Evolutionary conservation across 2,888 invertebrate genomes (phyloP).

Genomic region (Patella depressa): DNA sequence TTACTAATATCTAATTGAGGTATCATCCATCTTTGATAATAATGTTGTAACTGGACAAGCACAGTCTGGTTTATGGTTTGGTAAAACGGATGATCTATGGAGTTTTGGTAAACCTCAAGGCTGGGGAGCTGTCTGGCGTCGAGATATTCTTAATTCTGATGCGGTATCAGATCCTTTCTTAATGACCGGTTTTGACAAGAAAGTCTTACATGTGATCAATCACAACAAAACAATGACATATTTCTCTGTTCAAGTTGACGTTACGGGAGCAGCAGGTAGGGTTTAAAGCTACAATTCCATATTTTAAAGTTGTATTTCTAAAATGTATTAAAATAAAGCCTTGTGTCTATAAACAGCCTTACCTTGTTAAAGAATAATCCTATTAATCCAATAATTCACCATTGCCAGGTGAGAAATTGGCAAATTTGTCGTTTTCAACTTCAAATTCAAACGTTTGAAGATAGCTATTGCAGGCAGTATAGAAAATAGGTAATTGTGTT

Average conservation of each 20-base stretch:
- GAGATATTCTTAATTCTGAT: slow-evolving; percentile 19
- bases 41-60: slow-evolving; percentile 44
- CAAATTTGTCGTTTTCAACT: too few relatives aligned
- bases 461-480: too few relatives aligned
- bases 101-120: slow-evolving; percentile 44
- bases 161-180: slow-evolving; percentile 38
- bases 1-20: slow-evolving; percentile 21
- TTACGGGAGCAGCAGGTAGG: slow-evolving; percentile 41
- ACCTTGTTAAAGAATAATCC: too few relatives aligned
- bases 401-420: too few relatives aligned
- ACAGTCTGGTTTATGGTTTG: slow-evolving; percentile 41
- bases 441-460: too few relatives aligned
- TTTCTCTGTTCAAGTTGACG: slow-evolving; percentile 33
- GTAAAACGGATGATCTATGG: slow-evolving; percentile 42
- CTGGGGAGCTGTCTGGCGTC: slow-evolving; percentile 43
- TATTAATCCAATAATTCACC: too few relatives aligned
- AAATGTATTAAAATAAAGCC: too few relatives aligned
- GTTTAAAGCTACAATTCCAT: background rate
- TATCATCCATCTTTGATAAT: slow-evolving; percentile 41
- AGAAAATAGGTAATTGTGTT: too few relatives aligned
- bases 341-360: too few relatives aligned
- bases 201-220: slow-evolving; percentile 36
- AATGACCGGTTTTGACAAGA: slow-evolving; percentile 43
- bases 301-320: too few relatives aligned
- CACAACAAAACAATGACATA: background rate